phyloP scores from a whole-genome alignment of 2,888 invertebrate genomes.

The Pachydiplax longipennis region DNA sequence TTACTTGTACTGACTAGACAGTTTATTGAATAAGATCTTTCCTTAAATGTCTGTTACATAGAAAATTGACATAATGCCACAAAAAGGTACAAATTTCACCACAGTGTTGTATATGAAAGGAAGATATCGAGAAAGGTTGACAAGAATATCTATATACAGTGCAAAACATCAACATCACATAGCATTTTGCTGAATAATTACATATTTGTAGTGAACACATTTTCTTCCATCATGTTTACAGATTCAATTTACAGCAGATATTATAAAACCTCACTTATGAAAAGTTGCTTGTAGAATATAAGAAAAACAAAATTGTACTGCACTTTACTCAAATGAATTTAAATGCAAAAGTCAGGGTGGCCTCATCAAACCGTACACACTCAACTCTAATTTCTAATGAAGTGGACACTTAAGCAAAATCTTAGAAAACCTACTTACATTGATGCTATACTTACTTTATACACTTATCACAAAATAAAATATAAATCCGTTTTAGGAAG shows the following conservation, averaged over 20 bases:
- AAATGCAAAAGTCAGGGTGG: background rate
- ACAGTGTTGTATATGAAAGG: background rate
- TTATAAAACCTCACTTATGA: background rate
- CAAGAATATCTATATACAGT: background rate
- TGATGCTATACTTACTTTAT: background rate
- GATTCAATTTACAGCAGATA: background rate
- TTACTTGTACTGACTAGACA: background rate
- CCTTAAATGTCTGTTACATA: background rate
- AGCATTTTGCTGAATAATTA: background rate
- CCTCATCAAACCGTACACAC: background rate
- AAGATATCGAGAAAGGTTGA: background rate
- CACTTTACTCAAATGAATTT: background rate
- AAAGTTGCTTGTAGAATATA: background rate
- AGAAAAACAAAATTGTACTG: background rate
- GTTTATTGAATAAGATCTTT: background rate
- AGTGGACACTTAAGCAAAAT: background rate
- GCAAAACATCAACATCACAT: background rate
- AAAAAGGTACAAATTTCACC: background rate
- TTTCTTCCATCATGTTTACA: background rate
- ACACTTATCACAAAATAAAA: background rate
- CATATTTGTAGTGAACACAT: background rate
- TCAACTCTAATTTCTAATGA: background rate
- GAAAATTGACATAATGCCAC: background rate
- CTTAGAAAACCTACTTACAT: background rate
- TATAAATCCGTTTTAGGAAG: background rate